Evolutionary conservation across 2,888 invertebrate genomes (phyloP).

Genomic region (Electrophaes corylata): DNA sequence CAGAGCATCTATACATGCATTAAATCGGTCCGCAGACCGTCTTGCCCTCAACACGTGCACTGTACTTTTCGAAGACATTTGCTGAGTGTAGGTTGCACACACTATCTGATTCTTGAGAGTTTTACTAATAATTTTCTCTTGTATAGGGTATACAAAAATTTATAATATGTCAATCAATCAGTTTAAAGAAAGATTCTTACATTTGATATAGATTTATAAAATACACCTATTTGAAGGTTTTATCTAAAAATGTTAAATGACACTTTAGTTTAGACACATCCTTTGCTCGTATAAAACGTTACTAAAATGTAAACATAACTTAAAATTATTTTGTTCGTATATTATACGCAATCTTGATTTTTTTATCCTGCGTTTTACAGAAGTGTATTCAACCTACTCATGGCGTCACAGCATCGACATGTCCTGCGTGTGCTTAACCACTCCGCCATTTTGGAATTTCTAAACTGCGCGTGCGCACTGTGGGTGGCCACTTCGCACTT

Average conservation of each 20-base stretch:
- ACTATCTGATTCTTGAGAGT: background rate
- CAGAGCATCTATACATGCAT: background rate
- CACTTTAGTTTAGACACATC: no score
- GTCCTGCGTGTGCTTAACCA: conserved; percentile 3
- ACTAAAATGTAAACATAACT: no score
- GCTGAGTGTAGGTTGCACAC: conserved; percentile 4
- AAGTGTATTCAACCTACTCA: conserved; percentile 1
- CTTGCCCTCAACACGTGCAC: conserved; percentile 8
- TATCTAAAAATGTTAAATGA: no score
- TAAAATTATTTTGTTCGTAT: no score
- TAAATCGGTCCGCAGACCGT: conserved; percentile 21
- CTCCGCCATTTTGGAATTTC: conserved; percentile 21
- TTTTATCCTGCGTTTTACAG: background rate
- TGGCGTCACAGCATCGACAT: conserved; percentile 15
- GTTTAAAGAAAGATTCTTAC: no score
- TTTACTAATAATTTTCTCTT: no score
- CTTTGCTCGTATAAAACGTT: no score
- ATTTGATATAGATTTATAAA: no score
- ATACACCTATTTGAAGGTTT: no score
- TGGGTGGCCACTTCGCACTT: conserved; percentile 56
- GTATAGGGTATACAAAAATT: no score
- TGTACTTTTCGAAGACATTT: background rate
- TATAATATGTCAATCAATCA: no score
- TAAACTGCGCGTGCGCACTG: conserved; percentile 18
- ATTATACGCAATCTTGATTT: background rate